Base-by-base conservation (phyloP, 2,888 invertebrate species). In the Encarsia formosa region DNA sequence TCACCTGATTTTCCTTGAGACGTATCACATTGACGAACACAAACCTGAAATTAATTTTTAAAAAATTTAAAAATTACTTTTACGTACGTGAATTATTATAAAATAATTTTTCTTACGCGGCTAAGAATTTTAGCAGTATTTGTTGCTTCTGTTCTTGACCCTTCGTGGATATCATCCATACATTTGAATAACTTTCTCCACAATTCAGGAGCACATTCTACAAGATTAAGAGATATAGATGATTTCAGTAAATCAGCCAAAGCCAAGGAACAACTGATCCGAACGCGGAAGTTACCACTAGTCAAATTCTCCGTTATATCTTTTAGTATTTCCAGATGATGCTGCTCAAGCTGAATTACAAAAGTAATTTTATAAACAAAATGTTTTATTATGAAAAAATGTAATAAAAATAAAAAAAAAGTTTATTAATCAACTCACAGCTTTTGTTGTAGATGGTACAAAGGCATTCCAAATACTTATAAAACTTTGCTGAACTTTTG, bases 131-230 rank as follows among this genome's bases (percentile, higher is more conserved):
- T 80, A 0, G 86, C 81, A 0, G 91, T 86, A 49, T 81, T 82
- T 5, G 81, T 83, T 4, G 91, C 91, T 0, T 87, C 84, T 54
- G 82, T 76, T 42, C 93, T 75, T 0, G 91, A 91, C 20, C 86
- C 88, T 69, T 91, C 94, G 71, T 96, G 95, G 61, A 93, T 89
- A 73, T 96, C 96, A 70, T 96, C 96, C 86, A 93, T 88, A 0
- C 95, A 94, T 18, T 93, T 78, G 71, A 95, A 91, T 56, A 94
- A 75, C 66, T 88, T 86, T 26, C 79, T 78, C 92, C 94, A 94
- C 38, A 91, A 77, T 55, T 84, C 82, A 0, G 73, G 65, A 16
- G 65, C 68, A 35, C 56, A 66, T 58, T 65, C 63, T 1, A 78
- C 78, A 32, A 82, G 68, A 56, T 71, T 64, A 20, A 74, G 67